These are phyloP conservation scores for Trachemys scripta DNA, from an alignment of 2,113 vertebrate genomes.

Conservation along the genomic window DNA sequence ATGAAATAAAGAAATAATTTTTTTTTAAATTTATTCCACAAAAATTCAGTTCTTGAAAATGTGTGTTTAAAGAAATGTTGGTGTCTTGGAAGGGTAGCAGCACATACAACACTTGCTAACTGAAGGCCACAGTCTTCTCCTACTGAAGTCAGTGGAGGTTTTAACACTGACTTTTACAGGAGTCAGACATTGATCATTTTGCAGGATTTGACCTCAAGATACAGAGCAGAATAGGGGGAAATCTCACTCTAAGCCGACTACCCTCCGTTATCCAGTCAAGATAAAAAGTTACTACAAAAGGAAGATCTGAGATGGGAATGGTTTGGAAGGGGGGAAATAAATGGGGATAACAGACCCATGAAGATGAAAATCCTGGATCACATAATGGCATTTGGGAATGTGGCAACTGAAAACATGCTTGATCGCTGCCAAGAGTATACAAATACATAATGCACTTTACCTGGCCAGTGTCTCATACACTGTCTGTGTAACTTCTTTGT, in stretches of 20 bases:
- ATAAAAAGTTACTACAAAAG: slow-evolving; percentile 1
- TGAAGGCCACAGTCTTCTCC: not conserved
- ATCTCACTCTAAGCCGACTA: not conserved
- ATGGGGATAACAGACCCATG: not conserved
- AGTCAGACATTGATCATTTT: not conserved
- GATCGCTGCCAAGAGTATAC: not conserved
- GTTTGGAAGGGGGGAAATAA: not conserved
- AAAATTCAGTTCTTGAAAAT: not conserved
- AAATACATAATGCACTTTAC: slow-evolving; percentile 71
- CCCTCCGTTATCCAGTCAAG: not conserved
- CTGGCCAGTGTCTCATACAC: slow-evolving; percentile 95
- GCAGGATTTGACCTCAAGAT: not conserved
- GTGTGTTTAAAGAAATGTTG: not conserved
- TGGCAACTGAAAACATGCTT: not conserved
- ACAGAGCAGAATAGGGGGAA: not conserved
- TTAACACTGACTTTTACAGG: not conserved
- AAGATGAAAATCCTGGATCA: not conserved
- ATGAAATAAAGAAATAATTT: slow-evolving; percentile 21
- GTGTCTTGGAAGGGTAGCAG: not conserved
- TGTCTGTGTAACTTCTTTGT: slow-evolving; percentile 92
- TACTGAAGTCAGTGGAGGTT: not conserved
- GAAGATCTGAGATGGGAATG: not conserved
- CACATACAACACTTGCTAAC: not conserved
- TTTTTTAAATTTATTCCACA: not conserved
- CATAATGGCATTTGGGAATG: not conserved